A percentile compares a stretch with the other conserved stretches of the same genome.
phyloP scores from a whole-genome alignment of 2,113 vertebrate species.

The Prietella phreatophila region DNA sequence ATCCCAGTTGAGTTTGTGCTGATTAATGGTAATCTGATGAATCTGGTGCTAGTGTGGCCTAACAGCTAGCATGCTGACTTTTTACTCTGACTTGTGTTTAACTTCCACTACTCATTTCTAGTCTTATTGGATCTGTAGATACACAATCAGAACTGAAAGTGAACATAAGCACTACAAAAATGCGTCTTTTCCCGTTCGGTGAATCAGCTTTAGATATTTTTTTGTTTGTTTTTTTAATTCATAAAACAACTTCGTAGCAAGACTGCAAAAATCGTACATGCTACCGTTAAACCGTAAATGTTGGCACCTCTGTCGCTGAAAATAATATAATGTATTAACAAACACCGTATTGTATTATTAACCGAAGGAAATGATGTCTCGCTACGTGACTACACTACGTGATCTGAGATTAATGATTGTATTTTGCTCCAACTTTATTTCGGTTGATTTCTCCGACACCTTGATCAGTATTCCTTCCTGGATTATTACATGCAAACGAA shows the following conservation, averaged over 20 bases:
- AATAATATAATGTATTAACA: neutral
- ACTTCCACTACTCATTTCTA: neutral
- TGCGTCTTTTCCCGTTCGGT: neutral
- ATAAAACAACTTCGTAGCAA: neutral
- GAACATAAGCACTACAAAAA: neutral
- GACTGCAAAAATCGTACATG: neutral
- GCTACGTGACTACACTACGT: neutral
- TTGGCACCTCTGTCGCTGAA: neutral
- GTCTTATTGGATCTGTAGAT: neutral
- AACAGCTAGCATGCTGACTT: neutral
- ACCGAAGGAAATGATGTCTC: neutral
- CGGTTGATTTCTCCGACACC: neutral
- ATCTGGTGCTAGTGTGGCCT: neutral
- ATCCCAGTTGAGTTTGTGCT: neutral
- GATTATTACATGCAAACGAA: neutral
- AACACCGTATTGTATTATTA: constrained; percentile 5
- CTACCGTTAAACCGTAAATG: neutral
- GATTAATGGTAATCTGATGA: neutral
- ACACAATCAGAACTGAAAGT: neutral
- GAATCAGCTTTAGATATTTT: neutral
- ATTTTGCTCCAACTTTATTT: neutral
- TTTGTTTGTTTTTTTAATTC: too few species aligned
- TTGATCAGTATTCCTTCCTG: neutral
- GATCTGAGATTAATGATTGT: neutral
- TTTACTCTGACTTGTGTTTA: neutral